A percentile compares a stretch with the other conserved stretches of the same genome.
These are phyloP conservation scores for Sinocyclocheilus rhinocerous DNA, from an alignment of 2,113 vertebrate genomes.

Conservation along the genomic window DNA sequence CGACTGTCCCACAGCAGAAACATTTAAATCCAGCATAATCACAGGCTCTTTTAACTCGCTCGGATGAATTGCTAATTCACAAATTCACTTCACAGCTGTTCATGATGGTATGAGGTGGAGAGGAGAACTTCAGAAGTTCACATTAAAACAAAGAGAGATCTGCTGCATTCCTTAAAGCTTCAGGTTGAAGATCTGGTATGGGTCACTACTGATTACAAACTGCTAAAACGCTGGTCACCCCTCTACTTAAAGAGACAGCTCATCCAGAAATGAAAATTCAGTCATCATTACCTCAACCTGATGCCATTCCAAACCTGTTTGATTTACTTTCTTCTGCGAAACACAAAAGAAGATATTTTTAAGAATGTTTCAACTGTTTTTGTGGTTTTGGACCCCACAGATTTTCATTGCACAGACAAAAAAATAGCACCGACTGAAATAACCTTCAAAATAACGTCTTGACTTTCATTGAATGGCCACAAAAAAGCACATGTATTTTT, in stretches of 20 bases:
- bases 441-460: too few relatives aligned
- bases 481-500: too few relatives aligned
- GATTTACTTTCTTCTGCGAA: not conserved
- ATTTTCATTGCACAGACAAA: too few relatives aligned
- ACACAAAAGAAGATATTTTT: not conserved
- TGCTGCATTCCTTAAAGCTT: not conserved
- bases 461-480: too few relatives aligned
- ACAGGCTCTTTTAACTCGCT: not conserved
- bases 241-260: not conserved
- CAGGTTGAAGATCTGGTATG: not conserved
- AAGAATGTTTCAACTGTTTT: not conserved
- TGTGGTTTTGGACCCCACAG: too few relatives aligned
- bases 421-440: too few relatives aligned
- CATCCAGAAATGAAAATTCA: not conserved
- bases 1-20: not conserved
- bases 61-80: not conserved
- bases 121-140: not conserved
- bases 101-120: not conserved
- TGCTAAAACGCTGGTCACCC: not conserved
- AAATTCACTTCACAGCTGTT: not conserved
- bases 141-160: not conserved
- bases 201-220: not conserved
- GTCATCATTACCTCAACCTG: too few relatives aligned
- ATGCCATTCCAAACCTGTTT: not conserved
- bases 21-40: not conserved